Base-by-base conservation (phyloP, 2,888 invertebrate species). In the Caenorhabditis sp. region DNA sequence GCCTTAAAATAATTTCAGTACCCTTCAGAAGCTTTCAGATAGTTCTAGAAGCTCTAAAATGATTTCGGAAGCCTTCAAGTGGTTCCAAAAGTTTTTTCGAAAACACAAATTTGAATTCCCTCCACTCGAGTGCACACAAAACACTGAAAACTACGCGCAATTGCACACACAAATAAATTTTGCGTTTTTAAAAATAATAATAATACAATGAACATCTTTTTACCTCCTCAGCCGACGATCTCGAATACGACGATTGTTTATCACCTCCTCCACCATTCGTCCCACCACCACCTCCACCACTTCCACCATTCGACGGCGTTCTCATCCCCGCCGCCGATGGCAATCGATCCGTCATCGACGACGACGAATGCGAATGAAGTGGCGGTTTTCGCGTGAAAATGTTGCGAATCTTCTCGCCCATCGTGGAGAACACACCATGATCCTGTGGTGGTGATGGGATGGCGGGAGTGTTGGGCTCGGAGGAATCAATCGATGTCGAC, bases 351-450 rank as follows among this genome's bases (percentile, higher is more conserved):
- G 71, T 2, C 12, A 5, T 17, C 4, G n/a, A 57, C 1, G 27
- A n/a, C 21, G 21, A 53, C 23, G 21, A 27, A 38, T 21, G 21
- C 23, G n/a, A 21, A 17, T 23, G 58, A n/a, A 58, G 5, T 21
- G 23, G 21, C 12, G 60, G 62, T 52, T 74, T 74, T 25, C 54
- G 56, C 14, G 57, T 52, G 38, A 74, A 74, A 31, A 74, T 67
- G 21, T 26, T 74, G 2, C 74, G 50, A 10, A 74, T 66, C n/a
- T 65, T 25, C 36, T 74, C 74, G 1, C 74, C 74, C 23, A 74
- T 66, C 25, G 56, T 60, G 20, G 74, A 74, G 36, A 74, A 54
- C 5, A 74, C 74, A 1, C 74, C 74, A 38, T 74, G 66, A 52
- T 74, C 74, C 3, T 52, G 60, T 3, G 69, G 74, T 0, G 69